Base-by-base conservation (phyloP, 2,797 vertebrate species). In the Chaetodon trifasciatus region DNA sequence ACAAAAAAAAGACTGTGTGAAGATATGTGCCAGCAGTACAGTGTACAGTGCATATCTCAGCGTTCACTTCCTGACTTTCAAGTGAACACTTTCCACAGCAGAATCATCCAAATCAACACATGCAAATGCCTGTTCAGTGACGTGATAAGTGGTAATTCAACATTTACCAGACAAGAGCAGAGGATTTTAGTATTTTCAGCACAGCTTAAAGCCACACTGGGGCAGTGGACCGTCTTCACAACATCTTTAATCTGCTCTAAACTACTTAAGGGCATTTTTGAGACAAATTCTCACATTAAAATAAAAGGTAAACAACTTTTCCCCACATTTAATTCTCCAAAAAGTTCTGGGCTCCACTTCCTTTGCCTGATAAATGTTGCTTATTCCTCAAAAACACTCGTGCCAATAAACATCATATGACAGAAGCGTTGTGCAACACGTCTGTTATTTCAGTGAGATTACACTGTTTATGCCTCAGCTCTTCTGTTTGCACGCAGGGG, bases 401-500 rank as follows among this genome's bases (percentile, higher is more conserved):
- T 57, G 39, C 28, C 60, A 53, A 47, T 74, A 73, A 63, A 84
- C 35, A 60, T 35, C 52, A 17, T 3, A 64, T 65, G 73, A 53
- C 70, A 68, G 28, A 66, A 44, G 15, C 47, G 42, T 68, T 79
- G 67, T 10, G 23, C 61, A 87, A 79, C 58, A 55, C 28, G 40
- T 3, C n/a, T 55, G 52, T 64, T 57, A 4, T 70, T 58, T 64
- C 35, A 70, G 28, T 17, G 4, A 32, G 44, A 53, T 69, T 35
- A 61, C 50, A 47, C 17, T 56, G 61, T 79, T 72, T 47, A 61
- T 28, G 56, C 19, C 21, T 63, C 16, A 53, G 64, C 39, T 74
- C 23, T 24, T 67, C n/a, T 67, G 47, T 21, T 78, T 76, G 16
- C 19, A 60, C 40, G 42, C 52, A 10, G 5, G 61, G 35, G 46